phyloP scores from a whole-genome alignment of 2,113 vertebrate genomes.

The Phalacrocorax pelagicus region DNA sequence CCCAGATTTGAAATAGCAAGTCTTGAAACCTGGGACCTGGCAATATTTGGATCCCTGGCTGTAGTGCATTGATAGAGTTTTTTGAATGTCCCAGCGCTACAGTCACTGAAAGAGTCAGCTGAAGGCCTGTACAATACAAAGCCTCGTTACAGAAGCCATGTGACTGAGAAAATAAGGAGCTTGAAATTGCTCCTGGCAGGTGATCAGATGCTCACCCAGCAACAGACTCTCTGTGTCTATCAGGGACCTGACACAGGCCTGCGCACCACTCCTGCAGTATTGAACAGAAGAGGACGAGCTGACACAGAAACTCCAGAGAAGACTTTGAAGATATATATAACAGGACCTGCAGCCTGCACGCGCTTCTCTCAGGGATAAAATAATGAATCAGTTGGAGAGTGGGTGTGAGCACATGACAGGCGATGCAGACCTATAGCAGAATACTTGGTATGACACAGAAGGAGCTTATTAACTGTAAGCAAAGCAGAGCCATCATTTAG shows the following conservation, averaged over 20 bases:
- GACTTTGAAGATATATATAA: neutral
- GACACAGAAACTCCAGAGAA: neutral
- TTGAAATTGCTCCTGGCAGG: constrained; percentile 1
- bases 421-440: neutral
- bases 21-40: neutral
- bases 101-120: neutral
- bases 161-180: neutral
- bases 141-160: neutral
- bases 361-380: neutral
- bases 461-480: neutral
- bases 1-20: neutral
- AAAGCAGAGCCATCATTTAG: neutral
- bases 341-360: neutral
- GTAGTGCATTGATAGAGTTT: neutral
- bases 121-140: neutral
- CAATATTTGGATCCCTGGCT: neutral
- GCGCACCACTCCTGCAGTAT: neutral
- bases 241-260: neutral
- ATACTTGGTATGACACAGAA: neutral
- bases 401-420: neutral
- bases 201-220: constrained; percentile 7
- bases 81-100: neutral
- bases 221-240: neutral
- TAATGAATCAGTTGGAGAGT: constrained; percentile 24
- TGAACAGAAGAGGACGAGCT: neutral